phyloP scores from a whole-genome alignment of 2,113 vertebrate genomes.

The Cyprinodon brontotheroides region DNA sequence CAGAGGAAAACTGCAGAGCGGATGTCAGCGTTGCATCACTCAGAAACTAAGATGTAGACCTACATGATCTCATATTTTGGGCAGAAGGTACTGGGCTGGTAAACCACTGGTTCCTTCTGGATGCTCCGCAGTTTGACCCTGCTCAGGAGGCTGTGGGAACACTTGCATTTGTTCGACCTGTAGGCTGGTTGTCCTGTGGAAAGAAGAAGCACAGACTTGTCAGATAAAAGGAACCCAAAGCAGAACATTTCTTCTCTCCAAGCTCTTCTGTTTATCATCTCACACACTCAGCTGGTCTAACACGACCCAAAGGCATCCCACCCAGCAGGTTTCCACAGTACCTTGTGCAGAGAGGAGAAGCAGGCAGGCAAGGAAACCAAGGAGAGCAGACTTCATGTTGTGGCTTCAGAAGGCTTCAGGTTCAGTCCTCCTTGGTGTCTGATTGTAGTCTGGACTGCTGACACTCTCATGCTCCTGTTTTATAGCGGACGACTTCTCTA shows the following conservation, averaged over 20 bases:
- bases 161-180: slow-evolving; percentile 19
- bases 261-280: background rate
- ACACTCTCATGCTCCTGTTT: slow-evolving; percentile 7
- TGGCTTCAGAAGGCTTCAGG: background rate
- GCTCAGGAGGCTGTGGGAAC: background rate
- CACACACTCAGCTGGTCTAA: background rate
- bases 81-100: slow-evolving; percentile 27
- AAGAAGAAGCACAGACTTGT: background rate
- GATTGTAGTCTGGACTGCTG: slow-evolving; percentile 2
- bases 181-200: slow-evolving; percentile 7
- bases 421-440: background rate
- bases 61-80: slow-evolving; percentile 24
- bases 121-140: background rate
- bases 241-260: background rate
- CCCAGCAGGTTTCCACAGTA: background rate
- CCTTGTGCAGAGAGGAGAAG: slow-evolving; percentile 39
- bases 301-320: no score
- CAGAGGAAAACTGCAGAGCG: background rate
- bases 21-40: no score
- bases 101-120: background rate
- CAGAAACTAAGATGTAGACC: background rate
- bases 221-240: background rate
- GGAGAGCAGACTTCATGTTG: slow-evolving; percentile 22
- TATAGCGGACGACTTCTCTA: background rate
- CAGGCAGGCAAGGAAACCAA: background rate